Conservation (phyloP, 1,140 invertebrate genomes). For the Bombus fervidus region DNA sequence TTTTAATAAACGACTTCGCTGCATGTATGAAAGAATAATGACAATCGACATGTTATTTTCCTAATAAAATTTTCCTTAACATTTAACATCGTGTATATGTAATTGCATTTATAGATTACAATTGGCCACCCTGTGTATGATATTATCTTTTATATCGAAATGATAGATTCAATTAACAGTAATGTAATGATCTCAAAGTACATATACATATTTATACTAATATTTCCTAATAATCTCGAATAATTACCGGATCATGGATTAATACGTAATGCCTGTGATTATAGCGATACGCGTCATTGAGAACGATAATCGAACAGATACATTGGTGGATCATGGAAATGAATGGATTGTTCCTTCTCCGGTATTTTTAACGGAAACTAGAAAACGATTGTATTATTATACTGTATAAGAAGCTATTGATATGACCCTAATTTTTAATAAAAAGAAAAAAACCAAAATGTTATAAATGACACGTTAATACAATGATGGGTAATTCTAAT, state of each 20-base stretch:
- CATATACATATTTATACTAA: no score
- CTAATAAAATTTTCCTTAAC: background rate
- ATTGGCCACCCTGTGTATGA: no score
- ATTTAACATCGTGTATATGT: no score
- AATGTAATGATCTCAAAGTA: no score
- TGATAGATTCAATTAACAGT: no score
- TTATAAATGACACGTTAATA: no score
- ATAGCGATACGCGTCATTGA: background rate
- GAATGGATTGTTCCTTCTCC: background rate
- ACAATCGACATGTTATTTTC: background rate
- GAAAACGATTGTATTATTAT: background rate
- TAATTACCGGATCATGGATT: background rate
- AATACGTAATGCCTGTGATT: background rate
- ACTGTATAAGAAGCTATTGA: background rate
- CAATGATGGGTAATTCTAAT: no score
- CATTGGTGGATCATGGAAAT: background rate
- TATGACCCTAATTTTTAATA: background rate
- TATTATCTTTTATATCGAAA: no score
- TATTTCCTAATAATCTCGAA: background rate
- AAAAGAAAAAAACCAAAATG: background rate
- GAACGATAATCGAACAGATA: background rate
- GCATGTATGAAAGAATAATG: background rate
- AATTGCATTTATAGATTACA: no score
- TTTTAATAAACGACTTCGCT: background rate
- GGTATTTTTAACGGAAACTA: background rate